Evolutionary conservation across 2,888 invertebrate species (phyloP).

Genomic region (Habroteleia sp.): DNA sequence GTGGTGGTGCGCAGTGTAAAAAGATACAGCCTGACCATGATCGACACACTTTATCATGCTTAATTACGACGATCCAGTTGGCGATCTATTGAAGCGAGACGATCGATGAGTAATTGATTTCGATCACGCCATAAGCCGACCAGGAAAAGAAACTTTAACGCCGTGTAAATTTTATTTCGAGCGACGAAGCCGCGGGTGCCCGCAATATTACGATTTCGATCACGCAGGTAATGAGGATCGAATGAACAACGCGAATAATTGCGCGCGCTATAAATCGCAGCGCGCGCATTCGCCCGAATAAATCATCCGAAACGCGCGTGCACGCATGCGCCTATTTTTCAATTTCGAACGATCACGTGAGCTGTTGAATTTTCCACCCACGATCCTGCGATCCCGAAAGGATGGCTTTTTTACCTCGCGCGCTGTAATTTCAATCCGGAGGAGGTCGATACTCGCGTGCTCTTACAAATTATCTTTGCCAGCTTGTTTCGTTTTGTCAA

Average conservation of each 20-base stretch:
- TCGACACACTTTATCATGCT: slow-evolving; percentile 76
- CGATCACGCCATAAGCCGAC: slow-evolving; percentile 75
- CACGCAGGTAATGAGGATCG: slow-evolving; percentile 58
- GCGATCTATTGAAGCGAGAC: slow-evolving; percentile 68
- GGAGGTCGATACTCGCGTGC: slow-evolving; percentile 47
- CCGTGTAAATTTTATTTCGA: slow-evolving; percentile 60
- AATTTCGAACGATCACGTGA: slow-evolving; percentile 20
- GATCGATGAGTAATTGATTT: slow-evolving; percentile 79
- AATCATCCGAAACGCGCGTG: slow-evolving; percentile 26
- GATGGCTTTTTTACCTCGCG: slow-evolving; percentile 49
- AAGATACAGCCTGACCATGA: slow-evolving; percentile 63
- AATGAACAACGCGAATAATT: slow-evolving; percentile 52
- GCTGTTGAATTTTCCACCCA: slow-evolving; percentile 33
- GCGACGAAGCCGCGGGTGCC: slow-evolving; percentile 53
- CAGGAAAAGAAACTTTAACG: slow-evolving; percentile 63
- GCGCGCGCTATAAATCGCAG: slow-evolving; percentile 45
- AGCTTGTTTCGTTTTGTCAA: slow-evolving; percentile 60
- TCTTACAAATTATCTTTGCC: slow-evolving; percentile 40
- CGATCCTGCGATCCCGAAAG: neutral
- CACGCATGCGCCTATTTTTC: slow-evolving; percentile 19
- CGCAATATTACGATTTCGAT: slow-evolving; percentile 56
- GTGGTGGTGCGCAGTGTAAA: slow-evolving; percentile 26
- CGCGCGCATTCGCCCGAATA: slow-evolving; percentile 28
- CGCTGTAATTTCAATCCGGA: slow-evolving; percentile 66
- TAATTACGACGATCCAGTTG: slow-evolving; percentile 76